These are phyloP conservation scores for Pterostichus niger DNA, from an alignment of 2,888 invertebrate genomes.

Conservation along the genomic window DNA sequence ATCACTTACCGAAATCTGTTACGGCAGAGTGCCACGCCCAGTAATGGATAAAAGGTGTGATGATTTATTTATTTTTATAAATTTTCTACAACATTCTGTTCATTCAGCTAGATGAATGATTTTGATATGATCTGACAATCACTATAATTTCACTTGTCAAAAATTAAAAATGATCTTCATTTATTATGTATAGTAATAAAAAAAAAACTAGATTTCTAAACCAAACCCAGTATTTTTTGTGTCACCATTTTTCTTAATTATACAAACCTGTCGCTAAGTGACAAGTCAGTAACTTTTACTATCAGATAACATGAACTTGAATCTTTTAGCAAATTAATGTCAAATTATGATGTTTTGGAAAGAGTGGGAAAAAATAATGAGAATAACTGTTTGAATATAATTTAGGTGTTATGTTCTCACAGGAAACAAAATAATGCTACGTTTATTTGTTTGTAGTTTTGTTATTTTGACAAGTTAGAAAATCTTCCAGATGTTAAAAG, in stretches of 20 bases:
- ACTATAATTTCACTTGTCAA: no score
- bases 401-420: conserved; percentile 13
- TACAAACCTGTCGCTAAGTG: not conserved
- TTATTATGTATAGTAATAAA: no score
- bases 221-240: no score
- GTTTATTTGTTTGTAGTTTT: not conserved
- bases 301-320: not conserved
- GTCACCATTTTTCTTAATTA: not conserved
- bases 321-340: not conserved
- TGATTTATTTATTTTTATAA: no score
- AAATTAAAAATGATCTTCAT: no score
- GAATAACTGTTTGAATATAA: not conserved
- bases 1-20: no score
- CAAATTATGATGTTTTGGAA: not conserved
- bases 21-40: no score
- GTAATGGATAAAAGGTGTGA: no score
- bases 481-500: conserved; percentile 4
- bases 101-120: no score
- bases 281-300: not conserved
- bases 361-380: not conserved
- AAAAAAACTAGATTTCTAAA: no score
- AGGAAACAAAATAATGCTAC: conserved; percentile 23
- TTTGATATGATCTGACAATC: no score
- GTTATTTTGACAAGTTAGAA: not conserved
- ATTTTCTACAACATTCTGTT: no score